Evolutionary conservation across 2,888 invertebrate genomes (phyloP).

Genomic region (Carterocephalus palaemon): DNA sequence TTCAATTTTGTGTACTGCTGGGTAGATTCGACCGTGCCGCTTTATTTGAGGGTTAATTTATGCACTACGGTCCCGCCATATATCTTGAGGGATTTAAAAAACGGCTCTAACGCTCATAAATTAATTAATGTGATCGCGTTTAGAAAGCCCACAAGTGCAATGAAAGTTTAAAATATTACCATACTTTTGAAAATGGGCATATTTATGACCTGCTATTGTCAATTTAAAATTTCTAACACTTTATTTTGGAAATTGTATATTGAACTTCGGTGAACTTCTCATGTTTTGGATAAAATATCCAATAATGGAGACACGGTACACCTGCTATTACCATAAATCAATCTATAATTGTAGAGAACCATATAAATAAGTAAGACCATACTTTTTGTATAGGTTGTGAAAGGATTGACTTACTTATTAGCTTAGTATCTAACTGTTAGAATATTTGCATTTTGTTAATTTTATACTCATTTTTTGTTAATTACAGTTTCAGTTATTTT

Average conservation of each 20-base stretch:
- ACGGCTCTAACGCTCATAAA: conserved; percentile 57
- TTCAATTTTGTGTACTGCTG: conserved; percentile 39
- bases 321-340: no score
- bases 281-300: not conserved
- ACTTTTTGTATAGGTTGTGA: no score
- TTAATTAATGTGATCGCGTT: conserved; percentile 47
- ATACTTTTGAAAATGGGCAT: conserved; percentile 12
- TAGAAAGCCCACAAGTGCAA: conserved; percentile 19
- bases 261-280: not conserved
- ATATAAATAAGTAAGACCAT: no score
- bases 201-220: conserved; percentile 8
- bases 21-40: conserved; percentile 34
- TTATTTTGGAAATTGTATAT: not conserved
- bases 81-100: conserved; percentile 42
- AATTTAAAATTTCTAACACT: not conserved
- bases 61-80: conserved; percentile 43
- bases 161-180: conserved; percentile 23
- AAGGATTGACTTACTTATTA: no score
- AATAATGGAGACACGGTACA: no score
- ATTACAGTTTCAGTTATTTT: no score
- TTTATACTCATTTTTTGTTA: no score
- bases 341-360: no score
- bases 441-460: no score
- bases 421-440: no score
- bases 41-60: conserved; percentile 42